phyloP scores from a whole-genome alignment of 2,797 vertebrate genomes.

The Taenioides sp. region DNA sequence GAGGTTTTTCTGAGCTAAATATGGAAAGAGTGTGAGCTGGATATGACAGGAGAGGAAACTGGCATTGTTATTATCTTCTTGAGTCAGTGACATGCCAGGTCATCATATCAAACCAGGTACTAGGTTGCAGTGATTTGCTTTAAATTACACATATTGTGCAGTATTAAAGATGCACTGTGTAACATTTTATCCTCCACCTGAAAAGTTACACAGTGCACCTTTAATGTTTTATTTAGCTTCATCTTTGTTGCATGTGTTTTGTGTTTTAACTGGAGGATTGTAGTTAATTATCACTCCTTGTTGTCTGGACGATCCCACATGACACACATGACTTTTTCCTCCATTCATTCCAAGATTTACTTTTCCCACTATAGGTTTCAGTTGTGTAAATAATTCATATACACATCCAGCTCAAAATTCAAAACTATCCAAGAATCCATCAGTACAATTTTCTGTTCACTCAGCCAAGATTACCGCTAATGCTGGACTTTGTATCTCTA shows the following conservation, averaged over 20 bases:
- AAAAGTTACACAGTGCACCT: no score
- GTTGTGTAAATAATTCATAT: conserved; percentile 17
- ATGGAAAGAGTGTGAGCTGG: conserved; percentile 25
- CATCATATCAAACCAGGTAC: no score
- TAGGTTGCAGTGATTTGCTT: no score
- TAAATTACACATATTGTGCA: no score
- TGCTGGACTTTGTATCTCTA: conserved; percentile 49
- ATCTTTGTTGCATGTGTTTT: not conserved
- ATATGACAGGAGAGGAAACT: conserved; percentile 56
- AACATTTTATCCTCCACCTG: no score
- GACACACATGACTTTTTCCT: not conserved
- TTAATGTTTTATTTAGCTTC: no score
- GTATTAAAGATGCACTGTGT: no score
- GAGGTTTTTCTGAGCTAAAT: conserved; percentile 51
- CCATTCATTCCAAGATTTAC: not conserved
- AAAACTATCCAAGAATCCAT: conserved; percentile 38
- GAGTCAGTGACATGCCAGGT: no score
- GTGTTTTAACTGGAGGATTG: not conserved
- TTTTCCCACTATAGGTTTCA: not conserved
- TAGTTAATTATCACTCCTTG: not conserved
- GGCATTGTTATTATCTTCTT: conserved; percentile 39
- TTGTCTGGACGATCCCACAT: not conserved
- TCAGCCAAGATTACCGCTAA: conserved; percentile 32
- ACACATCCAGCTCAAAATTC: conserved; percentile 27
- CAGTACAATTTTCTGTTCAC: conserved; percentile 50